phyloP scores from a whole-genome alignment of 2,113 vertebrate genomes.

The Alces alces region DNA sequence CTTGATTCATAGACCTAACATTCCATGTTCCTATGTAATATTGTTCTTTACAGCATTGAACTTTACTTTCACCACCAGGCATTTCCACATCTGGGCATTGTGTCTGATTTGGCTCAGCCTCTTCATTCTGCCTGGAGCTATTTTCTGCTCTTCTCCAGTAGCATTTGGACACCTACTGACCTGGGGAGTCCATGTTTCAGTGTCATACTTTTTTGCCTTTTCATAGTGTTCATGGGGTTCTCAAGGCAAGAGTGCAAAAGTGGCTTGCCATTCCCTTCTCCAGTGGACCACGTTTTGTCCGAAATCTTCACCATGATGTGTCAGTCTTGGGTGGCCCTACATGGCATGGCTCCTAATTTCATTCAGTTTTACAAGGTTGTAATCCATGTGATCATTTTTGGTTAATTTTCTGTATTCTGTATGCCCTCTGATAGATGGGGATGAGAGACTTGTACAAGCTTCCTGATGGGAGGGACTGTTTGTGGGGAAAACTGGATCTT shows the following conservation, averaged over 20 bases:
- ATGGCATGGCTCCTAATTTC: background rate
- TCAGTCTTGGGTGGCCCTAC: background rate
- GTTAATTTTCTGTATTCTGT: background rate
- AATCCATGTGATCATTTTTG: background rate
- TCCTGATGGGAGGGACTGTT: background rate
- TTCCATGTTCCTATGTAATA: background rate
- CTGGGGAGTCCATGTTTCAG: background rate
- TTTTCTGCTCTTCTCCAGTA: background rate
- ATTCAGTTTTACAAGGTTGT: background rate
- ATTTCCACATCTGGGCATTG: background rate
- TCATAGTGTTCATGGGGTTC: background rate
- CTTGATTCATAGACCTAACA: background rate
- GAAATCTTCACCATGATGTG: background rate
- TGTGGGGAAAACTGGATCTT: background rate
- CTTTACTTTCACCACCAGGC: background rate
- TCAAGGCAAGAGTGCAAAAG: background rate
- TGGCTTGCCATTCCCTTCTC: background rate
- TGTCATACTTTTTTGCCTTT: background rate
- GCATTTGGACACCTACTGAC: background rate
- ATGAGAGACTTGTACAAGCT: background rate
- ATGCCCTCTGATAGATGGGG: background rate
- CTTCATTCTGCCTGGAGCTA: background rate
- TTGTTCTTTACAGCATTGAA: background rate
- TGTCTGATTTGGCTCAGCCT: background rate
- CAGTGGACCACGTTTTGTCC: background rate